Conservation (phyloP, 2,113 vertebrate genomes). For the Serinus canaria region DNA sequence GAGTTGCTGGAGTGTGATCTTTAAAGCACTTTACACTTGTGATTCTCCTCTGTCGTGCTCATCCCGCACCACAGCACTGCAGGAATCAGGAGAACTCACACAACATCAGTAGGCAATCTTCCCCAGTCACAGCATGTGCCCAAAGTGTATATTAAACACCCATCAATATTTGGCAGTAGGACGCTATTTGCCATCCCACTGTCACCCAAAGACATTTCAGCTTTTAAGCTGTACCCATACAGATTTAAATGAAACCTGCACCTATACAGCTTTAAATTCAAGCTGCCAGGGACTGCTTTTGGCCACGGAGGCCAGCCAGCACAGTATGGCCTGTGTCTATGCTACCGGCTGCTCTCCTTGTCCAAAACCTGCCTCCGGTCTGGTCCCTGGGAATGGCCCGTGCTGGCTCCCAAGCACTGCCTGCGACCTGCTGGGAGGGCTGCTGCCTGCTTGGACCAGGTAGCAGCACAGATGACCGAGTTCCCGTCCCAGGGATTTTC, state of each 20-base stretch:
- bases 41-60: slow-evolving; percentile 46
- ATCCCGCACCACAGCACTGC: neutral
- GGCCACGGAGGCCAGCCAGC: neutral
- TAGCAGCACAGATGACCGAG: slow-evolving; percentile 7
- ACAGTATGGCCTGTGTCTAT: neutral
- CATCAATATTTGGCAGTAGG: slow-evolving; percentile 43
- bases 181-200: neutral
- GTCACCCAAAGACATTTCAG: neutral
- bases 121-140: slow-evolving; percentile 19
- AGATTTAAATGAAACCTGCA: neutral
- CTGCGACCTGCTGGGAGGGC: slow-evolving; percentile 26
- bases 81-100: slow-evolving; percentile 30
- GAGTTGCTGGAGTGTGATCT: slow-evolving; percentile 54
- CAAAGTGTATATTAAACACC: slow-evolving; percentile 35
- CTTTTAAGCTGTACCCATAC: neutral
- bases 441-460: slow-evolving; percentile 34
- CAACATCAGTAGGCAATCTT: slow-evolving; percentile 41
- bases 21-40: slow-evolving; percentile 65
- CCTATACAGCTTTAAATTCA: slow-evolving; percentile 11
- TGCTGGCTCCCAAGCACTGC: slow-evolving; percentile 17
- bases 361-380: slow-evolving; percentile 37
- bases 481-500: slow-evolving; percentile 49
- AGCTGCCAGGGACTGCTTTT: neutral
- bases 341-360: neutral
- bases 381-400: slow-evolving; percentile 21